Evolutionary conservation across 2,113 vertebrate genomes (phyloP).

Genomic region (Cyprinodon variegatus): DNA sequence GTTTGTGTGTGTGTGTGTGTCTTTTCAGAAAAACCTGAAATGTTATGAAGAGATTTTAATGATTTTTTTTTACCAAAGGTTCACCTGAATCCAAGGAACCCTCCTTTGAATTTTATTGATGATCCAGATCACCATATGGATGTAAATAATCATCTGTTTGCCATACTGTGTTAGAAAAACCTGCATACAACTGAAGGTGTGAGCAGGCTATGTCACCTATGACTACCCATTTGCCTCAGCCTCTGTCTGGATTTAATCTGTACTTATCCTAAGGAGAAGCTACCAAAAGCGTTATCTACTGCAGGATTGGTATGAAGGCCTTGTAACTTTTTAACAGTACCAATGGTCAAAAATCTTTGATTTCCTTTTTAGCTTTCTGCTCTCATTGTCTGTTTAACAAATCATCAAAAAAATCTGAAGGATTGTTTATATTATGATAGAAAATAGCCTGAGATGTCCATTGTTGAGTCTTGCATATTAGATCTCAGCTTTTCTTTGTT

Average conservation of each 20-base stretch:
- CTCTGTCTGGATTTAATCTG: background rate
- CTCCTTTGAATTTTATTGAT: too few relatives aligned
- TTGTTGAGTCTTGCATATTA: conserved; percentile 17
- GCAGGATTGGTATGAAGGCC: background rate
- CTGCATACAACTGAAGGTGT: background rate
- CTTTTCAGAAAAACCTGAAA: too few relatives aligned
- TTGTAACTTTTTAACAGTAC: background rate
- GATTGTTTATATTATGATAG: conserved; percentile 5
- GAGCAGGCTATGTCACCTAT: background rate
- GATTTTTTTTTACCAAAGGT: too few relatives aligned
- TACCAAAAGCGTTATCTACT: background rate
- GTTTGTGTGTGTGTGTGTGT: too few relatives aligned
- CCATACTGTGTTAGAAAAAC: background rate
- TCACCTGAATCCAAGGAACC: too few relatives aligned
- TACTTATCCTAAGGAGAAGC: background rate
- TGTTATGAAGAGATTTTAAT: too few relatives aligned
- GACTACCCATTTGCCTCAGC: background rate
- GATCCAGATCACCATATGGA: too few relatives aligned
- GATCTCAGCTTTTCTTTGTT: conserved; percentile 31
- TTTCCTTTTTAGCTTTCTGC: background rate
- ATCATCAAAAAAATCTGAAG: conserved; percentile 11
- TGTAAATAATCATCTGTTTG: background rate
- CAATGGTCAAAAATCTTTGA: background rate
- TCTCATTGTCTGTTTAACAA: conserved; percentile 4
- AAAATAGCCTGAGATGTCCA: conserved; percentile 9